A percentile compares a stretch with the other conserved stretches of the same genome.
These are phyloP conservation scores for Mythimna vitellina DNA, from an alignment of 2,888 invertebrate species.

Conservation along the genomic window DNA sequence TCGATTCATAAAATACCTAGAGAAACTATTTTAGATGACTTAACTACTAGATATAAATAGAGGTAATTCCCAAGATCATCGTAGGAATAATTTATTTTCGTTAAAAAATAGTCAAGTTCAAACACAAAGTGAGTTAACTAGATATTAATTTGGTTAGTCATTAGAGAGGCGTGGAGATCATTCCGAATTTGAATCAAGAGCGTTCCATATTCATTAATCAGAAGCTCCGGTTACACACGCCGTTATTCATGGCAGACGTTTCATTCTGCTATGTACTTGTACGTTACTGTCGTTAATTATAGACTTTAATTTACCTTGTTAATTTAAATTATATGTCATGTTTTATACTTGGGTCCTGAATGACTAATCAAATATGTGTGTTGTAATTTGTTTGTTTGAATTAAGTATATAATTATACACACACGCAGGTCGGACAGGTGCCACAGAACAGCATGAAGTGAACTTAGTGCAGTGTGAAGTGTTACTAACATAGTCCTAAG, in stretches of 20 bases:
- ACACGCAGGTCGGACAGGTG: too few species aligned
- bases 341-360: background rate
- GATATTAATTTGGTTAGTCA: slow-evolving; percentile 65
- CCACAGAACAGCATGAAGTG: too few species aligned
- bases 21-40: too few species aligned
- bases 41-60: background rate
- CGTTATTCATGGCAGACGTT: slow-evolving; percentile 37
- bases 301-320: slow-evolving; percentile 4
- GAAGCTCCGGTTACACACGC: slow-evolving; percentile 35
- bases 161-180: slow-evolving; percentile 60
- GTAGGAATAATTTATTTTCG: background rate
- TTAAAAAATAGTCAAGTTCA: slow-evolving; percentile 27
- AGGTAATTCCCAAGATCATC: background rate
- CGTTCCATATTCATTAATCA: slow-evolving; percentile 65
- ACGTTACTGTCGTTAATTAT: slow-evolving; percentile 6
- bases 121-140: slow-evolving; percentile 30
- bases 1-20: background rate
- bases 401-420: too few species aligned
- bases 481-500: too few species aligned
- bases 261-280: slow-evolving; percentile 5
- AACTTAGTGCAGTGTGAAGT: too few species aligned
- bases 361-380: background rate
- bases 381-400: background rate
- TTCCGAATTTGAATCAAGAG: slow-evolving; percentile 59
- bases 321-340: slow-evolving; percentile 2